A percentile compares a stretch with the other conserved stretches of the same genome.
Evolutionary conservation across 2,113 vertebrate genomes (phyloP).

Genomic region (Petaurus breviceps): DNA sequence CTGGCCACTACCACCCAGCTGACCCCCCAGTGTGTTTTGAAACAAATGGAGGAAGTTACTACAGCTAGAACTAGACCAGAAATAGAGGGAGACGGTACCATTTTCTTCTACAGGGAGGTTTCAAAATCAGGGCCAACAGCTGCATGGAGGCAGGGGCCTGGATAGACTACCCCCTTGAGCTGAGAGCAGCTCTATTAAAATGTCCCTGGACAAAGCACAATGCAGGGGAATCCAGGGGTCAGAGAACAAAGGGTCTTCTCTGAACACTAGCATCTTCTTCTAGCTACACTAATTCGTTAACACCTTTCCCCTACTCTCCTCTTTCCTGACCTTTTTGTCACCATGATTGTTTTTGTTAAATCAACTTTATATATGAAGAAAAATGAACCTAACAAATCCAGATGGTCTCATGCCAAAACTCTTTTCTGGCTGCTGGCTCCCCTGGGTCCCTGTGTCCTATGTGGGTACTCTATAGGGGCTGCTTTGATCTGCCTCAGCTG

Average conservation of each 20-base stretch:
- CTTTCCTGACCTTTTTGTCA: not conserved
- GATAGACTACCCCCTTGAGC: rapidly evolving
- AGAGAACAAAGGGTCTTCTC: not conserved
- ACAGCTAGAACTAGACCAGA: not conserved
- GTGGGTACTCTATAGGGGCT: constrained; percentile 8
- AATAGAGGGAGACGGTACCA: not conserved
- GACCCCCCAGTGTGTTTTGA: no score
- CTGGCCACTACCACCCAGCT: no score
- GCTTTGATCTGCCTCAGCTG: not conserved
- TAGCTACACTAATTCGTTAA: no score
- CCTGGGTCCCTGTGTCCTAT: constrained; percentile 13
- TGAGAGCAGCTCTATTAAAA: not conserved
- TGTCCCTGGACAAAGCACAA: not conserved
- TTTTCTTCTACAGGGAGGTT: not conserved
- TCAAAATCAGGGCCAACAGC: not conserved
- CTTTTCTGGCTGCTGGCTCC: not conserved
- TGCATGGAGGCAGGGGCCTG: not conserved
- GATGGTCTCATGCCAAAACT: not conserved
- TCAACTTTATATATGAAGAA: not conserved
- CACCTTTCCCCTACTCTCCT: not conserved
- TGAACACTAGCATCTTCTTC: not conserved
- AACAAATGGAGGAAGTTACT: not conserved
- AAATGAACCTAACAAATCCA: not conserved
- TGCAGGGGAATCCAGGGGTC: not conserved
- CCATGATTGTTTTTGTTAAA: not conserved